phyloP scores from a whole-genome alignment of 2,888 invertebrate species.

The Drosophila longiperda region DNA sequence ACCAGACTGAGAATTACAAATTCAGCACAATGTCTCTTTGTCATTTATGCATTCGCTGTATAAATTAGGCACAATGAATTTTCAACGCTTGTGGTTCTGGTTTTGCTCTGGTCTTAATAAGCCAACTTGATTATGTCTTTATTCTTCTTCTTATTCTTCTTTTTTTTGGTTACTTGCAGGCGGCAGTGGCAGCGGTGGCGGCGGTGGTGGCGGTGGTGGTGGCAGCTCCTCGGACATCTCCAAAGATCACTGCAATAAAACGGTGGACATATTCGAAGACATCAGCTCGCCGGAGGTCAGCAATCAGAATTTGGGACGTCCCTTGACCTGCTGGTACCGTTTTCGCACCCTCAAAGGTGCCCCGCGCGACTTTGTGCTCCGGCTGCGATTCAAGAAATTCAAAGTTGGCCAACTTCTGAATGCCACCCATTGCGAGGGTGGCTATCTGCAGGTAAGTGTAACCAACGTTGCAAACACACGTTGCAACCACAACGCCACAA shows the following conservation, averaged over 20 bases:
- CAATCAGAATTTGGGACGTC: conserved; percentile 92
- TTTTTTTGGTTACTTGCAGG: conserved; percentile 53
- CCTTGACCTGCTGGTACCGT: conserved; percentile 95
- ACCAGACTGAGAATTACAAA: conserved; percentile 74
- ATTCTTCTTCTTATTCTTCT: not conserved
- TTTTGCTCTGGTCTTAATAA: conserved; percentile 39
- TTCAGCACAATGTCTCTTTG: conserved; percentile 81
- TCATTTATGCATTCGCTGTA: conserved; percentile 82
- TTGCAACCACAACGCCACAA: not conserved
- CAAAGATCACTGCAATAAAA: conserved; percentile 96
- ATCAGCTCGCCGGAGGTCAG: conserved; percentile 95
- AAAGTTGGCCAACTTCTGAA: conserved; percentile 95
- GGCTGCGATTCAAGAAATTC: conserved; percentile 96
- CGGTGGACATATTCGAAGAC: conserved; percentile 96
- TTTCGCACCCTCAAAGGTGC: conserved; percentile 95
- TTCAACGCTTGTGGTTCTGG: conserved; percentile 43
- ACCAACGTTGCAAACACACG: not conserved
- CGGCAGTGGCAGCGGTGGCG: conserved; percentile 70
- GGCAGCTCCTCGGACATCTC: conserved; percentile 80
- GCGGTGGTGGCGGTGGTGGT: conserved; percentile 66
- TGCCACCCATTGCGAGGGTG: conserved; percentile 94
- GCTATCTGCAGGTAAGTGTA: conserved; percentile 92
- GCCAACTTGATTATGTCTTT: conserved; percentile 16
- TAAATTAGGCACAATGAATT: conserved; percentile 81
- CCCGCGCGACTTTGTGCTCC: conserved; percentile 95